Conservation (phyloP, 2,797 vertebrate species). For the Pygocentrus nattereri region DNA sequence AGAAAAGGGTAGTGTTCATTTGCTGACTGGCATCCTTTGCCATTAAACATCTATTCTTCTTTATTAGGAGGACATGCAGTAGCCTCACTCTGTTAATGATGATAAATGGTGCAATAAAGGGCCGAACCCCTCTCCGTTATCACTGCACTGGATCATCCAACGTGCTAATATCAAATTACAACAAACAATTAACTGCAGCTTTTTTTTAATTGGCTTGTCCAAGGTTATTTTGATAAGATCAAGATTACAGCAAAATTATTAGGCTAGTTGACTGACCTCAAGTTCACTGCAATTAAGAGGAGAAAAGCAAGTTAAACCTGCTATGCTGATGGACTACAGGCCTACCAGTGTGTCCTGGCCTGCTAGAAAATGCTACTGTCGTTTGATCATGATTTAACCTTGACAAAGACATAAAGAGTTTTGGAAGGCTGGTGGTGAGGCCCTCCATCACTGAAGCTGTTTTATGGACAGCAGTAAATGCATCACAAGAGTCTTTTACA, state of each 20-base stretch:
- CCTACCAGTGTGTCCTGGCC: neutral
- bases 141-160: slow-evolving; percentile 53
- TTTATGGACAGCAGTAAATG: slow-evolving; percentile 70
- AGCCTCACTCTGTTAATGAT: slow-evolving; percentile 69
- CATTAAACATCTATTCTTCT: slow-evolving; percentile 73
- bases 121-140: slow-evolving; percentile 64
- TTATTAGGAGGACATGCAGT: slow-evolving; percentile 67
- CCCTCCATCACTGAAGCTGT: slow-evolving; percentile 55
- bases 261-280: neutral
- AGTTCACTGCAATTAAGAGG: neutral
- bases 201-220: slow-evolving; percentile 6
- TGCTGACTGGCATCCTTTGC: slow-evolving; percentile 76
- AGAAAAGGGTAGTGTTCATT: slow-evolving; percentile 69
- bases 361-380: slow-evolving; percentile 6
- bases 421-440: slow-evolving; percentile 11
- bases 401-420: slow-evolving; percentile 20
- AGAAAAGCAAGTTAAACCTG: neutral
- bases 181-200: slow-evolving; percentile 25
- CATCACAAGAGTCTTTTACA: slow-evolving; percentile 70
- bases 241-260: slow-evolving; percentile 15
- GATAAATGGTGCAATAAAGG: slow-evolving; percentile 72
- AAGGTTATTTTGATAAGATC: slow-evolving; percentile 34
- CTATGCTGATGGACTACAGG: neutral
- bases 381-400: slow-evolving; percentile 48
- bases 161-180: slow-evolving; percentile 57